Evolutionary conservation across 2,113 vertebrate species (phyloP), one percentile per base, ranked within the genome.

Genomic region (Semnopithecus entellus): DNA sequence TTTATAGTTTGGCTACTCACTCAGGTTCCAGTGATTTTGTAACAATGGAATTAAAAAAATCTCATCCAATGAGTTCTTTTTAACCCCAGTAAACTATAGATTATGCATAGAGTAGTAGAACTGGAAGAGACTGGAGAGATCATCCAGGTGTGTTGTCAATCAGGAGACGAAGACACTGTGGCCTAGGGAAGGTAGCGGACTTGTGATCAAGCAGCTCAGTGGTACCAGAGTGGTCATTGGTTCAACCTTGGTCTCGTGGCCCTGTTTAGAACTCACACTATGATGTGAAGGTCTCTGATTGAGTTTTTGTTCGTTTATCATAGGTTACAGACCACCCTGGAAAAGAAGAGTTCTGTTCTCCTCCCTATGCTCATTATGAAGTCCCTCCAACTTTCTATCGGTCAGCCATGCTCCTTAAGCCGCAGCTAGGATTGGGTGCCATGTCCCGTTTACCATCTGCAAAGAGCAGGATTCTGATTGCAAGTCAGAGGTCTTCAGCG

Each of bases 371-470:
- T 4, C 99, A 98, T 83, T 99, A 99, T 0, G 99, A 99, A 96
- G 98, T 99, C 35, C 98, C 99, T 75, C 98, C 99, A 17, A 98
- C 98, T 81, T 98, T 99, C 92, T 99, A 99, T 95, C 98, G 99
- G 27, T 99, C 99, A 38, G 99, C 99, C 97, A 99, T 99, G 99
- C 98, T 99, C 38, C 98, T 99, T 45, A 99, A 99, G 97, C 99
- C 99, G 88, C 99, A 99, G 98, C 52, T 99, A 68, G 99, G 99
- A 32, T 97, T 99, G 90, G 99, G 99, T 0, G 99, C 99, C 0
- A 99, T 99, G 97, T 99, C 99, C 92, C 99, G 99, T 92, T 98
- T 99, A 85, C 99, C 99, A 0, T 99, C 99, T 68, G 97, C 99
- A 68, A 99, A 99, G 97, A 99, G 98, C 91, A 99, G 99, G 98